Evolutionary conservation across 2,113 vertebrate genomes (phyloP).

Genomic region (Lontra canadensis): DNA sequence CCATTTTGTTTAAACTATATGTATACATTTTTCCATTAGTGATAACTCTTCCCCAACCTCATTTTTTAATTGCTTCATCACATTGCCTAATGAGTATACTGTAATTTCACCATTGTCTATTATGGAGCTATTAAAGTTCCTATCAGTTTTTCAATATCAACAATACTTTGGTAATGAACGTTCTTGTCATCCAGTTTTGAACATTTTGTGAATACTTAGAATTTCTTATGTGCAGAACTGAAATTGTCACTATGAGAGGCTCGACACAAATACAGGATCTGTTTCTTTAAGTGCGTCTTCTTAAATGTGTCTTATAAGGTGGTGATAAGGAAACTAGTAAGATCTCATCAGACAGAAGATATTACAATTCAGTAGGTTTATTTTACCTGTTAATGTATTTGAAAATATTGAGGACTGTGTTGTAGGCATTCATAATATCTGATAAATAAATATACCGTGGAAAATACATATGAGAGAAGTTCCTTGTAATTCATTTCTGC

Average conservation of each 20-base stretch:
- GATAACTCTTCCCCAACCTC: neutral
- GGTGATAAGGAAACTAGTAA: neutral
- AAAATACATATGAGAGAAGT: neutral
- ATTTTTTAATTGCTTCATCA: neutral
- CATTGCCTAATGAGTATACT: neutral
- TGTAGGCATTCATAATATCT: neutral
- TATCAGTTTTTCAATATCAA: neutral
- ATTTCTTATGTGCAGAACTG: neutral
- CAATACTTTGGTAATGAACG: neutral
- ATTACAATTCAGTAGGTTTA: neutral
- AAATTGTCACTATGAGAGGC: neutral
- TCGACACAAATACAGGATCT: neutral
- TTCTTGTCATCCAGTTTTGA: neutral
- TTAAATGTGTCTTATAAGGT: neutral
- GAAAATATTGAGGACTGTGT: neutral
- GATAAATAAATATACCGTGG: neutral
- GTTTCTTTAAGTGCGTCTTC: neutral
- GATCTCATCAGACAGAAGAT: neutral
- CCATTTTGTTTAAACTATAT: neutral
- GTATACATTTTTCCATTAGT: neutral
- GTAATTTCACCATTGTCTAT: neutral
- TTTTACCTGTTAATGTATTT: neutral
- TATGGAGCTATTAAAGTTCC: neutral
- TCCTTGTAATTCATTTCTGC: neutral
- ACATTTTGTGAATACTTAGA: neutral